A percentile compares a stretch with the other conserved stretches of the same genome.
These are phyloP conservation scores for Lepidocyrtoides sp. DNA, from an alignment of 2,888 invertebrate genomes.

Conservation along the genomic window DNA sequence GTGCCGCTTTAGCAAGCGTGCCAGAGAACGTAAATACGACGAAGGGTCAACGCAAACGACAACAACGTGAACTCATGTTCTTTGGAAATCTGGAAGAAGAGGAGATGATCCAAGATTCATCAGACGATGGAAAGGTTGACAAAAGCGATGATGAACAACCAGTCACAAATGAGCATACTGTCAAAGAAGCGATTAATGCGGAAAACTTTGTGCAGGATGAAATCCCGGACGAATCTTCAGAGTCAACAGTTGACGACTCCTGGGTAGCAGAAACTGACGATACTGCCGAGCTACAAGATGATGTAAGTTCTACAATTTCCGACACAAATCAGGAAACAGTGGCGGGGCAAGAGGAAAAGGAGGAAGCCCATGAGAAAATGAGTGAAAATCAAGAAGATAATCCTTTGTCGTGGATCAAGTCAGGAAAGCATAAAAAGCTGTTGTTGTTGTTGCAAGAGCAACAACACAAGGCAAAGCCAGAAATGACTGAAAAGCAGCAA, in stretches of 20 bases:
- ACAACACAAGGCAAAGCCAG: constrained; percentile 14
- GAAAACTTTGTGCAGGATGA: constrained; percentile 70
- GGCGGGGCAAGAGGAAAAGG: not conserved
- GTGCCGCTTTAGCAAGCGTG: not conserved
- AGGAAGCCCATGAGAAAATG: not conserved
- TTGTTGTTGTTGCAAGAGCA: not conserved
- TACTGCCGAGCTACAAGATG: not conserved
- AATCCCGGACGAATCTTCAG: constrained; percentile 34
- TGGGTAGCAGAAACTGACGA: not conserved
- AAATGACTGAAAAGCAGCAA: constrained; percentile 7
- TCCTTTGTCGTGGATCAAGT: constrained; percentile 4
- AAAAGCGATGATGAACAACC: not conserved
- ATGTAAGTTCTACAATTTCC: not conserved
- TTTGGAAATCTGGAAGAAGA: not conserved
- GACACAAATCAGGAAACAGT: not conserved
- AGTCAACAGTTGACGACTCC: not conserved
- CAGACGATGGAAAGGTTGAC: constrained; percentile 24
- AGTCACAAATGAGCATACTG: not conserved
- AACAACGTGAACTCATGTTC: constrained; percentile 61
- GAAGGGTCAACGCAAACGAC: not conserved
- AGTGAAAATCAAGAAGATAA: constrained; percentile 20
- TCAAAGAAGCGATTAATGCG: constrained; percentile 12
- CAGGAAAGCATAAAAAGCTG: constrained; percentile 36
- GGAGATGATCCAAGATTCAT: not conserved
- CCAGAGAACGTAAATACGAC: not conserved